Percentiles rank a stretch among this genome's conserved stretches.
Conservation (phyloP, 1,140 invertebrate genomes). For the Sitodiplosis mosellana region DNA sequence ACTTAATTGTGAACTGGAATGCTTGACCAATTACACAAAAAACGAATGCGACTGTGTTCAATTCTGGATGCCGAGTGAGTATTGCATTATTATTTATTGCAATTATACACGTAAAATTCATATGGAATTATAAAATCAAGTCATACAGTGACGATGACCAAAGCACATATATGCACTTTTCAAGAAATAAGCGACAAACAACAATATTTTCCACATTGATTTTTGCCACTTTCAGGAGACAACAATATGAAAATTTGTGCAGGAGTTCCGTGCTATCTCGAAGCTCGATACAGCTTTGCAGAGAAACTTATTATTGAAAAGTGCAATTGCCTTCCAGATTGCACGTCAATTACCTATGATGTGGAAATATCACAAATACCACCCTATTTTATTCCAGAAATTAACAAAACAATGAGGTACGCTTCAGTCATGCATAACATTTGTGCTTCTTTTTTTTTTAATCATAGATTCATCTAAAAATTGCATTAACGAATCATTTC, state of each 20-base stretch:
- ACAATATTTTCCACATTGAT: too few species aligned
- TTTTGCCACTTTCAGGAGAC: constrained; percentile 13
- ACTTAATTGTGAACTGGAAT: constrained; percentile 56
- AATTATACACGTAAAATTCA: too few species aligned
- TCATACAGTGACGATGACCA: too few species aligned
- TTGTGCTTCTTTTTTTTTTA: too few species aligned
- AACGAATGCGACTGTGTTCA: constrained; percentile 26
- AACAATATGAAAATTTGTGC: constrained; percentile 38
- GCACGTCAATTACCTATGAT: constrained; percentile 44
- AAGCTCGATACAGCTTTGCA: constrained; percentile 32
- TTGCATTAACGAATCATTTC: too few species aligned
- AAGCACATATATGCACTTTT: too few species aligned
- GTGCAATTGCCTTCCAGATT: constrained; percentile 15
- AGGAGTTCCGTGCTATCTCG: constrained; percentile 26
- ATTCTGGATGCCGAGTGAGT: constrained; percentile 33
- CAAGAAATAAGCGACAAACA: too few species aligned
- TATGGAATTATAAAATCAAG: too few species aligned
- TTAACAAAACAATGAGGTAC: background rate
- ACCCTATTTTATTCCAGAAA: too few species aligned
- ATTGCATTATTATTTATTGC: background rate
- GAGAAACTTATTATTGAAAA: constrained; percentile 22
- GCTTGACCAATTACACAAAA: constrained; percentile 52
- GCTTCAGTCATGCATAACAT: constrained; percentile 3
- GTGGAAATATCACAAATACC: constrained; percentile 42
- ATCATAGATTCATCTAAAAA: too few species aligned